Conservation (phyloP, 1,140 invertebrate genomes). For the Melitaea cinxia region DNA sequence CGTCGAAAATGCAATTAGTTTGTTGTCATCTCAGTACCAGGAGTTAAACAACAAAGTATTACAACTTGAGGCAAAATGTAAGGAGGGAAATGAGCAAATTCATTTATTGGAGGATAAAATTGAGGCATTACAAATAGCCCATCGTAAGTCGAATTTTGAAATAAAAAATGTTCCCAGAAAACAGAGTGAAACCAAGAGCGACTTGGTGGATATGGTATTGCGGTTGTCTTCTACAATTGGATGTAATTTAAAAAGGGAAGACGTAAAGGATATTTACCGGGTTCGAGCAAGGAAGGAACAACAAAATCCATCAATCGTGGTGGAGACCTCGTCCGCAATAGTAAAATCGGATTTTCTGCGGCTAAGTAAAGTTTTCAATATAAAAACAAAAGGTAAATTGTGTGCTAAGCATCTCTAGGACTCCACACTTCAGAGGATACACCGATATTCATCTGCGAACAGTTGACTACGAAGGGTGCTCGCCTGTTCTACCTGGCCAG, state of each 20-base stretch:
- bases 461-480: not conserved
- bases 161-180: not conserved
- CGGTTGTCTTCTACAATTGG: not conserved
- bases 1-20: too few species aligned
- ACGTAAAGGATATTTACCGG: slow-evolving; percentile 1
- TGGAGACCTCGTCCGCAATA: not conserved
- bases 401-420: not conserved
- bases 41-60: too few species aligned
- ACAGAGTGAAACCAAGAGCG: not conserved
- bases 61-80: not conserved
- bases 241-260: not conserved
- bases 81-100: slow-evolving; percentile 15
- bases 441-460: not conserved
- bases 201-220: not conserved
- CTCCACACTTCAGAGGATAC: not conserved
- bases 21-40: too few species aligned
- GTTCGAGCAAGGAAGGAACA: not conserved
- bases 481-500: not conserved
- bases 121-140: not conserved
- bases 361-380: not conserved
- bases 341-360: not conserved
- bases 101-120: slow-evolving; percentile 9
- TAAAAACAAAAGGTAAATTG: not conserved
- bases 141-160: not conserved
- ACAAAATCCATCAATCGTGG: not conserved